Conservation (phyloP, 2,797 vertebrate species). For the Diceros bicornis region DNA sequence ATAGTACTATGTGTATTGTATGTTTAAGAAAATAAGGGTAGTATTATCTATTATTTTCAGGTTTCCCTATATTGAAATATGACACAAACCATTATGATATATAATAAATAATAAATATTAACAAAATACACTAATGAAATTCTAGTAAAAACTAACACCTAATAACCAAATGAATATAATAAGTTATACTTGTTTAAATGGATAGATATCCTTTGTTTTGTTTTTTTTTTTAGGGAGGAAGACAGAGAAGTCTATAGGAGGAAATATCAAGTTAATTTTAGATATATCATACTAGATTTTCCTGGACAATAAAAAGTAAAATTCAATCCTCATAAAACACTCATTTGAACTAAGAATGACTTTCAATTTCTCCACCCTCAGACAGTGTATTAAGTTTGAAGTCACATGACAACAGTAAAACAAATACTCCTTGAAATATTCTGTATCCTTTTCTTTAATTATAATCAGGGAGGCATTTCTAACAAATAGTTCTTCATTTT, state of each 20-base stretch:
- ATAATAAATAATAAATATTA: background rate
- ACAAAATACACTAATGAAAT: background rate
- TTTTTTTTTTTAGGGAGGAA: accelerated
- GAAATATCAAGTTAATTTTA: slow-evolving; percentile 20
- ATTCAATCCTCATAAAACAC: background rate
- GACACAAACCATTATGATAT: background rate
- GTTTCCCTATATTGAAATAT: background rate
- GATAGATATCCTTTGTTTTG: background rate
- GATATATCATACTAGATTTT: background rate
- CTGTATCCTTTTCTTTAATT: background rate
- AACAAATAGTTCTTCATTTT: background rate
- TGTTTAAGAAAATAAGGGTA: background rate
- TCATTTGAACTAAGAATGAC: background rate
- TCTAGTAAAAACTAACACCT: background rate
- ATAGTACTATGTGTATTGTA: background rate
- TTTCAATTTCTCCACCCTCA: background rate
- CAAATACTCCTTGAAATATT: slow-evolving; percentile 30
- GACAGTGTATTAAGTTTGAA: background rate
- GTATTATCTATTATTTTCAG: background rate
- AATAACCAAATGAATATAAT: background rate
- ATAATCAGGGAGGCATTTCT: background rate
- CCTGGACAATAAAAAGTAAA: background rate
- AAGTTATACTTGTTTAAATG: background rate
- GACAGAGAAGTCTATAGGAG: background rate
- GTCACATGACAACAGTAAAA: background rate